Evolutionary conservation across 2,113 vertebrate species (phyloP).

Genomic region (Poecilia latipinna): DNA sequence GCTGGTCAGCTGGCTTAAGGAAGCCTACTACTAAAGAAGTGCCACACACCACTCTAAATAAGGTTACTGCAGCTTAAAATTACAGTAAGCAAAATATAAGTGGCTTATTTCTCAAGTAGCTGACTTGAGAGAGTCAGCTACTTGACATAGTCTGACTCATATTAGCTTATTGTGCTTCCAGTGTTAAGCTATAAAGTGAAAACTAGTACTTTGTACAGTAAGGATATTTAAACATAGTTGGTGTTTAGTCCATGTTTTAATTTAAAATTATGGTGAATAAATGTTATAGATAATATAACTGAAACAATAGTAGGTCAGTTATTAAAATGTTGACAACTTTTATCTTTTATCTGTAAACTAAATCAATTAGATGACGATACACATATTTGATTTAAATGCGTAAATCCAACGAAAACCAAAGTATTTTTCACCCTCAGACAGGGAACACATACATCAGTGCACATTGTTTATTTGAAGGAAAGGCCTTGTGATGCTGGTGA

Average conservation of each 20-base stretch:
- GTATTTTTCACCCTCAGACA: slow-evolving; percentile 34
- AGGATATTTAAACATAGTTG: neutral
- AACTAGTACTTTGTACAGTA: neutral
- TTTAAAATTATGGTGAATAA: neutral
- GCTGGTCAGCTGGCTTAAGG: no score
- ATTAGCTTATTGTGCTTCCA: neutral
- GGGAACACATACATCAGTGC: slow-evolving; percentile 41
- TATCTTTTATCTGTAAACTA: neutral
- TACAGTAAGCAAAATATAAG: no score
- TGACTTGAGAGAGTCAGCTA: neutral
- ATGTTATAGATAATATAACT: neutral
- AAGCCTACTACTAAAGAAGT: no score
- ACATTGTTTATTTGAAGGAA: slow-evolving; percentile 66
- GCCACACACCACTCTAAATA: no score
- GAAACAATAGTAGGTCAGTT: neutral
- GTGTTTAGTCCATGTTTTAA: neutral
- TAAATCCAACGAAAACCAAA: slow-evolving; percentile 31
- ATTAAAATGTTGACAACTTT: neutral
- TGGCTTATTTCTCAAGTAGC: neutral
- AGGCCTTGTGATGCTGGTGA: slow-evolving; percentile 72
- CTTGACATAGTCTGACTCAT: neutral
- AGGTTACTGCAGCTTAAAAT: no score
- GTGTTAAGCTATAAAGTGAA: neutral
- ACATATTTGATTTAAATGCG: neutral
- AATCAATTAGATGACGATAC: neutral